Base-by-base conservation (phyloP, 2,113 vertebrate species). In the Donacobius atricapilla region DNA sequence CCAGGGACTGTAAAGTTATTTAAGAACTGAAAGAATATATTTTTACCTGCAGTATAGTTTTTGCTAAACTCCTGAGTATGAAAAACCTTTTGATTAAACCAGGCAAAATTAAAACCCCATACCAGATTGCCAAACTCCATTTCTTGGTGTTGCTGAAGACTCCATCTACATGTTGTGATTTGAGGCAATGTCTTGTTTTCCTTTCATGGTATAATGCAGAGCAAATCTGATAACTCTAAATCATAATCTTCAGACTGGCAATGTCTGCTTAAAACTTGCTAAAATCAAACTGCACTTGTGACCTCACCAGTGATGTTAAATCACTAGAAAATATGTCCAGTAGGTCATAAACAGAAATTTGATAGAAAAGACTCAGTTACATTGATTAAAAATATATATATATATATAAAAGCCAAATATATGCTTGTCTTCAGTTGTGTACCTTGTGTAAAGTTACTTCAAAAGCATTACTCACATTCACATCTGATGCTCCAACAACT, bases 111-210 rank as follows among this genome's bases (percentile, higher is more conserved):
- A 85, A 93, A 96, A 54, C 30, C 15, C 11, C 15, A 6, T 50
- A 61, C 56, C n/a, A 54, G 19, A 69, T 24, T 72, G 42, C 64
- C 50, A 77, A 89, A 35, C 8, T 91, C 14, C 24, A 37, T 18
- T 31, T 39, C n/a, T 44, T 82, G 24, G 63, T 69, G 42, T 87
- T 96, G 82, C 58, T 77, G 63, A 93, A 80, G 48, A 54, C 11
- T 91, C 33, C 35, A 54, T 85, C 66, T 95, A 91, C 89, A 93
- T 95, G 78, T 61, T 53, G 65, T 79, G 33, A 14, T 95, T 85
- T 83, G 84, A 88, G 70, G 66, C 70, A 75, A 77, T 69, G 54
- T 77, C 79, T 83, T 83, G 28, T 91, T 94, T 94, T 85, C 39
- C 24, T 85, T 87, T 91, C 57, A 83, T 53, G 31, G n/a, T 89